Base-by-base conservation (phyloP, 2,797 vertebrate genomes). In the Clarias pachynema region DNA sequence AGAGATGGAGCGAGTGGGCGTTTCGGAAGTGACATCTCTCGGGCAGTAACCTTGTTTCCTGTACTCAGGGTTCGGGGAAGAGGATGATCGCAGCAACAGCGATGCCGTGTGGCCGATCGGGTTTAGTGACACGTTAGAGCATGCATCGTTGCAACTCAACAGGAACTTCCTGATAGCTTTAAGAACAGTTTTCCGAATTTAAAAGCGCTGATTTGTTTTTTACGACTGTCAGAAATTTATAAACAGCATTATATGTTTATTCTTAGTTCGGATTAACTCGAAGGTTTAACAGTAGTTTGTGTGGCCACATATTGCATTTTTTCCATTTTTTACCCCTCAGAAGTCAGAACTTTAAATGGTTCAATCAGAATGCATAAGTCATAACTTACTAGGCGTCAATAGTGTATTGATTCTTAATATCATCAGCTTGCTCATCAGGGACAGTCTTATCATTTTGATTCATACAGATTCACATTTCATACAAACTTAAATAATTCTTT, bases 11-110 rank as follows among this genome's bases (percentile, higher is more conserved):
- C 92, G 94, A 94, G 95, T 95, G 95, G 95, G 95, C 91, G 95
- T 95, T 95, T 95, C 95, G 95, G 95, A 96, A 95, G 95, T 96
- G 95, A 96, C 95, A 95, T 96, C 94, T 95, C 94, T 95, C 92
- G 94, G 94, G 95, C 95, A 93, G 94, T 95, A 95, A 95, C 94
- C 95, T 95, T 93, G 94, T 95, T 96, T 96, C 95, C 95, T 96
- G 95, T 94, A 92, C 93, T 93, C 93, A 93, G 93, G 92, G 94
- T 93, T 93, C 91, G 89, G 24, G 37, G 84, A 29, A 79, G 81
- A 37, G 24, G 79, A 87, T 85, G 84, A 87, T 81, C 86, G 88
- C 87, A 89, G 89, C 90, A 87, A 92, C 89, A 90, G 89, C 87
- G 92, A 89, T 90, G 87, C 90, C 86, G 26, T 89, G 90, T 91